Evolutionary conservation across 2,113 vertebrate species (phyloP).

Genomic region (Callopanchax toddi): DNA sequence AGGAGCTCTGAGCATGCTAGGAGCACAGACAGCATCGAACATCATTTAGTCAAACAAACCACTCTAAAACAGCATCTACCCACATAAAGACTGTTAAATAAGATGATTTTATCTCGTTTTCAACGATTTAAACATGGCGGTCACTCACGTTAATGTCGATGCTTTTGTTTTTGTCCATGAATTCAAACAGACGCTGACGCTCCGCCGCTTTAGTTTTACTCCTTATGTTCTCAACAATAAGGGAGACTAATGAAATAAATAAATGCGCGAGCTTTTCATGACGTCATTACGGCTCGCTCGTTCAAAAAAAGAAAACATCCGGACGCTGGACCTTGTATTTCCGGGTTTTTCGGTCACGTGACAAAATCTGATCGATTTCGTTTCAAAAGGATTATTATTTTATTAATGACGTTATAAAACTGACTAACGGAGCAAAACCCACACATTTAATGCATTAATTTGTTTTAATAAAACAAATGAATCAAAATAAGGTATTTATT

Average conservation of each 20-base stretch:
- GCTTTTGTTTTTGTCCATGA: constrained; percentile 77
- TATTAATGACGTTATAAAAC: no score
- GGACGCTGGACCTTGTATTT: constrained; percentile 41
- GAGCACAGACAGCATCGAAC: constrained; percentile 11
- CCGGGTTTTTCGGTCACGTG: constrained; percentile 53
- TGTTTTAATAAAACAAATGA: no score
- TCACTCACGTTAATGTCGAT: constrained; percentile 69
- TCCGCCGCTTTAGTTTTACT: not conserved
- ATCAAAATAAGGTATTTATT: no score
- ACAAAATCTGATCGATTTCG: no score
- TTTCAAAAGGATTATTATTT: no score
- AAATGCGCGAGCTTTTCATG: not conserved
- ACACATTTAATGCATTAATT: no score
- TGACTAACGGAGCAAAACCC: no score
- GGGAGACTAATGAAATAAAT: not conserved
- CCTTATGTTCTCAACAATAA: not conserved
- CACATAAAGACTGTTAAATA: no score
- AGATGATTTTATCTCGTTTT: not conserved
- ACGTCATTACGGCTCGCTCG: not conserved
- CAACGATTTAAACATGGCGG: not conserved
- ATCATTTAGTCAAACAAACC: no score
- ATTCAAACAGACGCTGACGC: not conserved
- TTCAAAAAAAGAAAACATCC: constrained; percentile 5
- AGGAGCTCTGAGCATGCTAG: constrained; percentile 72
- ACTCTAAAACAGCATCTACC: not conserved